Base-by-base conservation (phyloP, 2,113 vertebrate species). In the Thoracochromis brauschi region DNA sequence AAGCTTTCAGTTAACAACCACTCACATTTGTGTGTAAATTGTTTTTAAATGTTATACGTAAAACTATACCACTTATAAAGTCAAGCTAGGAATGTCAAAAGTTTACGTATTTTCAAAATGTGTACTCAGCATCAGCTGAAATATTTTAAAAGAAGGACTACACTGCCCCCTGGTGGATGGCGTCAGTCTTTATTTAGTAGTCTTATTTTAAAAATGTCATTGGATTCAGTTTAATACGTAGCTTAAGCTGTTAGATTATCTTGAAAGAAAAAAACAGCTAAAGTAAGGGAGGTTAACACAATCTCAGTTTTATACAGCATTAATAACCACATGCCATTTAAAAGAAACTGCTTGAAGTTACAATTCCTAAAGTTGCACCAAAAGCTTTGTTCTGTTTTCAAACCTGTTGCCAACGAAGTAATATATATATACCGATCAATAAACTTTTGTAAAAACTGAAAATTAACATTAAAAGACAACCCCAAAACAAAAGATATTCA, bases 401-500 rank as follows among this genome's bases (percentile, higher is more conserved):
- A n/a, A 51, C 29, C 21, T 54, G 19, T 10, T 42, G 2, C 17
- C 4, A 12, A 13, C 10, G 2, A 78, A 0, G 35, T 14, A 49
- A 5, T 31, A 16, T 57, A 0, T 57, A 0, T 57, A 57, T 26
- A 57, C 1, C 1, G 1, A 53, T 31, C 54, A 51, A 55, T 8
- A 51, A 40, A 21, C 49, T 16, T 7, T 9, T 0, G 0, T 14
- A 10, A 47, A 68, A 47, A 0, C 5, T 21, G 49, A 33, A 65
- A 17, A 75, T 17, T 47, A 42, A 73, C 14, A 26, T 38, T 38
- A 13, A 71, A 65, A 17, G 45, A 26, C 47, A 40, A 38, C 35
- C 1, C 55, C 38, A 83, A 9, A 5, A 0, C 11, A 31, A 14
- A 40, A 7, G 29, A 47, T 40, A 38, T 29, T 13, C 4, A 45